Base-by-base conservation (phyloP, 2,113 vertebrate species). In the Oncorhynchus mykiss region DNA sequence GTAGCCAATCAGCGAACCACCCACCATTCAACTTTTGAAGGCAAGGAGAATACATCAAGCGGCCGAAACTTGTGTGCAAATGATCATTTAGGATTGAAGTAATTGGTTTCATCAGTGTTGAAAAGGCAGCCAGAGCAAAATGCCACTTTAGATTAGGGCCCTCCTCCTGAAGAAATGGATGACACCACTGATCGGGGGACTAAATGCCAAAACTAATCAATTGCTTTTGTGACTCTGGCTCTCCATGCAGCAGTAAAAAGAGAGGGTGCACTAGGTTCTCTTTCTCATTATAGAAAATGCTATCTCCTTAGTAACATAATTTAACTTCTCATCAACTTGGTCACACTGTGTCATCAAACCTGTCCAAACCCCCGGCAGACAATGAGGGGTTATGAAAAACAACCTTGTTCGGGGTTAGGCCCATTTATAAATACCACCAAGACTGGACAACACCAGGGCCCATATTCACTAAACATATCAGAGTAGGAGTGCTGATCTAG, bases 81-180 rank as follows among this genome's bases (percentile, higher is more conserved):
- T 95, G 94, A 95, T 96, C 94, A 94, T 94, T 95, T 94, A 95
- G 92, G 93, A 93, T n/a, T 24, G 59, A 62, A 22, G n/a, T 62
- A n/a, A 62, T 62, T 62, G n/a, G 59, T 22, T 62, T 22, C 59
- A 62, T 62, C 59, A 62, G n/a, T 9, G 59, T 22, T 94, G 95
- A 95, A 96, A 96, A 96, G 94, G 94, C 94, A 93, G 93, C 93
- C 96, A 98, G 96, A 97, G 96, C 94, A 96, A 97, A 96, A 96
- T 97, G 97, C 98, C 96, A 97, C 95, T 97, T 98, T 95, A 94
- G 95, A 99, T 99, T 99, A 97, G 95, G 94, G 93, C 94, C 94
- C 95, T 93, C 95, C 94, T 93, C 95, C 95, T 97, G 95, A 98
- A 96, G 96, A 94, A 94, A 95, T 94, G 93, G 94, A 96, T 96